These are phyloP conservation scores for Passer montanus DNA, from an alignment of 2,113 vertebrate genomes.

Conservation along the genomic window DNA sequence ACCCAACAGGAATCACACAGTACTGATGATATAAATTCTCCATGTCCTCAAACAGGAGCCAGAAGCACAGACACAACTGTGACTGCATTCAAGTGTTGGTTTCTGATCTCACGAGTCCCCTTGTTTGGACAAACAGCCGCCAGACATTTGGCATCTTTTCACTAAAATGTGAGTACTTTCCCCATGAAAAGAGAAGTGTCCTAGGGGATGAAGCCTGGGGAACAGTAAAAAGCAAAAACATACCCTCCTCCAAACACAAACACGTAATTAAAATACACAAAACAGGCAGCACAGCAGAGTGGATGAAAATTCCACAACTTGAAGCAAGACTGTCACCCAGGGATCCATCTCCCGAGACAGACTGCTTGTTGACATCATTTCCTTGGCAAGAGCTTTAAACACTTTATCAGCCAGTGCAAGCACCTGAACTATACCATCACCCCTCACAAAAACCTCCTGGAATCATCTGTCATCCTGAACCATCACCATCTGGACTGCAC, in stretches of 20 bases:
- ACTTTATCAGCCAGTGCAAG: constrained; percentile 38
- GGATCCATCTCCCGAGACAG: not conserved
- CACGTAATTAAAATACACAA: constrained; percentile 10
- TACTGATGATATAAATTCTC: not conserved
- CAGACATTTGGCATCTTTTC: not conserved
- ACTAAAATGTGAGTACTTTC: not conserved
- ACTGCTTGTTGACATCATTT: constrained; percentile 33
- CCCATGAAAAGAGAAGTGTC: not conserved
- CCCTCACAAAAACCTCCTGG: constrained; percentile 17
- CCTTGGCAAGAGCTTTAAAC: constrained; percentile 29
- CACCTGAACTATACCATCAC: constrained; percentile 37
- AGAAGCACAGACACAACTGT: not conserved
- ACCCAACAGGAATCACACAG: not conserved
- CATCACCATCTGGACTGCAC: constrained; percentile 4
- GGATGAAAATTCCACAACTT: not conserved
- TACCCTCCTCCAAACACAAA: not conserved
- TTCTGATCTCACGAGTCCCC: not conserved
- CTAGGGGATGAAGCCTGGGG: not conserved
- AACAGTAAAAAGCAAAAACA: not conserved
- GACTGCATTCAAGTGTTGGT: not conserved
- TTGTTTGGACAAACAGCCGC: not conserved
- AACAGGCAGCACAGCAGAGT: not conserved
- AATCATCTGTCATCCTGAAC: constrained; percentile 24
- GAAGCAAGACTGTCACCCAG: not conserved
- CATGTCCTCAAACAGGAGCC: not conserved